Evolutionary conservation across 2,113 vertebrate genomes (phyloP).

Genomic region (Epinephelus lanceolatus): DNA sequence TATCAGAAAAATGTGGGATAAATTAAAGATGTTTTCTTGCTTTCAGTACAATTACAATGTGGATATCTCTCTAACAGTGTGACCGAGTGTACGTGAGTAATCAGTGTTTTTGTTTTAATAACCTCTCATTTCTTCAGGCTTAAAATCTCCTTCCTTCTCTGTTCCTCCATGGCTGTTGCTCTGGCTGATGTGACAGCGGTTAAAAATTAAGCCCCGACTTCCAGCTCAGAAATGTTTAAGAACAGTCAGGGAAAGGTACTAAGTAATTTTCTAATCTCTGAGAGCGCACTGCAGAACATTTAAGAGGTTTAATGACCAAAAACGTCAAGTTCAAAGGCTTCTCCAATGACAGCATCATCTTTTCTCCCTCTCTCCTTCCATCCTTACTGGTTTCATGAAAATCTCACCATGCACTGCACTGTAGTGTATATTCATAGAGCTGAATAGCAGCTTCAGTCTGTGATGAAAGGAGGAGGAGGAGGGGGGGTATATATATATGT

Average conservation of each 20-base stretch:
- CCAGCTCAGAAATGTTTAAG: constrained; percentile 55
- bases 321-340: constrained; percentile 69
- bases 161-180: constrained; percentile 28
- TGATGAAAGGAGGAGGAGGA: not conserved
- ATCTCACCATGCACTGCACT: not conserved
- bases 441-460: constrained; percentile 19
- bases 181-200: constrained; percentile 53
- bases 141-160: constrained; percentile 14
- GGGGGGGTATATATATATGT: constrained; percentile 1
- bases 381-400: constrained; percentile 13
- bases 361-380: not conserved
- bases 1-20: not conserved
- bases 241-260: constrained; percentile 59
- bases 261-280: constrained; percentile 72
- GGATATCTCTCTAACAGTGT: not conserved
- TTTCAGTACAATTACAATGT: constrained; percentile 1
- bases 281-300: constrained; percentile 69
- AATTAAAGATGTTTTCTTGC: not conserved
- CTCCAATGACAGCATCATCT: constrained; percentile 39
- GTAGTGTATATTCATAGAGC: constrained; percentile 17
- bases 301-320: constrained; percentile 76
- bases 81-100: not conserved
- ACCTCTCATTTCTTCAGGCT: constrained; percentile 19
- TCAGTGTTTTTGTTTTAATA: constrained; percentile 17
- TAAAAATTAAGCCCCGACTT: constrained; percentile 62